These are phyloP conservation scores for Rhagoletis pomonella DNA, from an alignment of 1,140 invertebrate species.

Conservation along the genomic window DNA sequence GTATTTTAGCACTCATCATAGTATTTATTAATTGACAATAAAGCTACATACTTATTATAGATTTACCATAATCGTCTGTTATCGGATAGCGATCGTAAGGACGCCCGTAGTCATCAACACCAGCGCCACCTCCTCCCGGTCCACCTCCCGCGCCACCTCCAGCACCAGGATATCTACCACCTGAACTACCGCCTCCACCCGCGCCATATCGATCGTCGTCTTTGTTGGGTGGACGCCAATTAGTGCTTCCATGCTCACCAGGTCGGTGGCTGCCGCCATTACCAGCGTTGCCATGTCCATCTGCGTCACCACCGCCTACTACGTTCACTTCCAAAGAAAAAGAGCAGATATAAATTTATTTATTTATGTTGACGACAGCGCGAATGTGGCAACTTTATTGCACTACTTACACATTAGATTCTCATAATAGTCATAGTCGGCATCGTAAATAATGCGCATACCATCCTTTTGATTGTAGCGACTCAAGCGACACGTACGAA, in stretches of 20 bases:
- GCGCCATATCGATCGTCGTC: conserved; percentile 76
- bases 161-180: conserved; percentile 55
- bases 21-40: background rate
- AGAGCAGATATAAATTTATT: background rate
- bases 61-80: conserved; percentile 63
- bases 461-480: conserved; percentile 90
- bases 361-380: background rate
- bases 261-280: conserved; percentile 64
- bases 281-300: conserved; percentile 70
- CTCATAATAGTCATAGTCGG: conserved; percentile 93
- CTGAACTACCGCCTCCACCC: conserved; percentile 64
- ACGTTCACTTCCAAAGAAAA: conserved; percentile 64
- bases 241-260: conserved; percentile 66
- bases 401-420: conserved; percentile 89
- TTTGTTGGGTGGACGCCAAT: conserved; percentile 75
- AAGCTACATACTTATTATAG: background rate
- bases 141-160: conserved; percentile 70
- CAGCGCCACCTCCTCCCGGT: conserved; percentile 65
- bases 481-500: conserved; percentile 87
- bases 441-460: conserved; percentile 91
- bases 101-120: conserved; percentile 59
- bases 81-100: conserved; percentile 68
- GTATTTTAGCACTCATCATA: background rate
- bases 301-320: conserved; percentile 70
- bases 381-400: background rate